phyloP scores from a whole-genome alignment of 23 tunicate genomes.

The Clavelina lepadiformis region DNA sequence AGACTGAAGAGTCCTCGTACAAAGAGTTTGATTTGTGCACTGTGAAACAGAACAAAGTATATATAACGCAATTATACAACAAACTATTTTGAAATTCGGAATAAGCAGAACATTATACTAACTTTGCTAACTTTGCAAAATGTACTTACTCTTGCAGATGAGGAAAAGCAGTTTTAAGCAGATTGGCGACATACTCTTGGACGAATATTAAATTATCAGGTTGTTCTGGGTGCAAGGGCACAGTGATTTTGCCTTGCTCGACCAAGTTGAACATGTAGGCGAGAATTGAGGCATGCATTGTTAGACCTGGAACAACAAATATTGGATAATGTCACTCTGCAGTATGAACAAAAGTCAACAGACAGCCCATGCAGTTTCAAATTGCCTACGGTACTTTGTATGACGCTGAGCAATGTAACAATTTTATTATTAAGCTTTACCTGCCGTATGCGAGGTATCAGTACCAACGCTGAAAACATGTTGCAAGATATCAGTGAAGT shows the following conservation, averaged over 20 bases:
- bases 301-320: constrained; percentile 47
- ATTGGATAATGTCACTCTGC: no score
- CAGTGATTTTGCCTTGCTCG: constrained; percentile 71
- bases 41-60: no score
- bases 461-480: constrained; percentile 99
- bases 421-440: no score
- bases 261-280: constrained; percentile 98
- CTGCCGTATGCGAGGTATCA: constrained; percentile 98
- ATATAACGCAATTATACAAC: no score
- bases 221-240: constrained; percentile 84
- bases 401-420: no score
- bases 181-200: constrained; percentile 93
- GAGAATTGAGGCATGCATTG: constrained; percentile 97
- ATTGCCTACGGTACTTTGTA: no score
- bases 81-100: no score
- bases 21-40: constrained; percentile 98
- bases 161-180: constrained; percentile 89
- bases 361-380: no score
- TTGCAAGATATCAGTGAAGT: constrained; percentile 91
- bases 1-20: constrained; percentile 97
- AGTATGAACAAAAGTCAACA: no score
- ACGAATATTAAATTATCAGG: constrained; percentile 83
- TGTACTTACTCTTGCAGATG: constrained; percentile 95
- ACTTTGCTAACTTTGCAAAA: no score
- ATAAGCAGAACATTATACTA: no score